Evolutionary conservation across 2,113 vertebrate species (phyloP), one percentile per base, ranked within the genome.

Genomic region (Machaerirhynchus nigripectus): DNA sequence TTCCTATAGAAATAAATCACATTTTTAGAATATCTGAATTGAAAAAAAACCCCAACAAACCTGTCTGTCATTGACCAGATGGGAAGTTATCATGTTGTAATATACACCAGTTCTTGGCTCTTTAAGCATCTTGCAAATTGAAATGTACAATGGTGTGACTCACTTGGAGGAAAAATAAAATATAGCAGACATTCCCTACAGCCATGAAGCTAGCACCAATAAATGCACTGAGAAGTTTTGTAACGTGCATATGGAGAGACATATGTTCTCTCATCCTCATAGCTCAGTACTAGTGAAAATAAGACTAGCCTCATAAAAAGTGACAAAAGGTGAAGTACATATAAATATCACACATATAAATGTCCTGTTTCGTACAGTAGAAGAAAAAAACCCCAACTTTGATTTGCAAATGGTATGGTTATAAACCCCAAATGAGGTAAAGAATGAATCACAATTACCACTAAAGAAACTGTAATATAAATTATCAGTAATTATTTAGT

Each of bases 131-230:
- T 86, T 97, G 97, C 96, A 98, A 95, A 97, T 97, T 97, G 96
- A 98, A 98, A 98, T 97, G 97, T 97, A 98, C 97, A 98, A 88
- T 97, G 97, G 96, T 96, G 96, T 98, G 97, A 98, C 96, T 98
- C 97, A 98, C 96, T 97, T 95, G 92, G 91, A 97, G 97, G 95
- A 98, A 97, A 98, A 98, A 97, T 97, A 97, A 98, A 97, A 97
- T 97, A 97, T 53, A 98, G 93, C 96, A 98, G 97, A 98, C 90
- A 98, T 98, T 98, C 96, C 95, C 98, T 95, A 93, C 95, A 98
- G 95, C 95, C 97, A 98, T 95, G 74, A 93, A 97, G 92, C 94
- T 97, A 98, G 56, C 88, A 97, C 97, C 95, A 97, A 97, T 97
- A 97, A 98, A 97, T 91, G 96, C 96, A 95, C 86, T 89, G 97